These are phyloP conservation scores for Gymnoscelis rufifasciata DNA, from an alignment of 2,888 invertebrate species.

Conservation along the genomic window DNA sequence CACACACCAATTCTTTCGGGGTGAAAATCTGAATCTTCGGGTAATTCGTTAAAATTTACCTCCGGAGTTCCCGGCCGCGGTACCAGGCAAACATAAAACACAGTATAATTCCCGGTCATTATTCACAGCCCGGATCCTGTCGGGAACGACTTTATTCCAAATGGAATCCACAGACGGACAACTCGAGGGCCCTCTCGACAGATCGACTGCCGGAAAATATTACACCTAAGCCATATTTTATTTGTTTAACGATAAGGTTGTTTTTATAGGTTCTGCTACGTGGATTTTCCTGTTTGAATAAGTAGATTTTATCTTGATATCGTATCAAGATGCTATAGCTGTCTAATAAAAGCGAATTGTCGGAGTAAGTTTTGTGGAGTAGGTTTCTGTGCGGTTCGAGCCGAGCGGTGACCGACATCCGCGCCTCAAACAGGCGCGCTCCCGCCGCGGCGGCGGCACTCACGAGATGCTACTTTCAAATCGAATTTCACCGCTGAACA, in stretches of 20 bases:
- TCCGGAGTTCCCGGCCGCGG: constrained; percentile 25
- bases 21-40: constrained; percentile 48
- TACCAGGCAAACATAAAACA: constrained; percentile 48
- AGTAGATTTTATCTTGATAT: background rate
- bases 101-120: constrained; percentile 61
- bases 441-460: too few relatives aligned
- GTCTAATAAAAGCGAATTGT: background rate
- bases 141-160: constrained; percentile 54
- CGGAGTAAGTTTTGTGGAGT: background rate
- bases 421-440: too few relatives aligned
- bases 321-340: too few relatives aligned
- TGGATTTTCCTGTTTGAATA: background rate
- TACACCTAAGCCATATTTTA: constrained; percentile 4
- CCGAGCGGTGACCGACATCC: constrained; percentile 16
- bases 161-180: constrained; percentile 49
- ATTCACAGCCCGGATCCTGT: constrained; percentile 56
- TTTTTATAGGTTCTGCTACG: constrained; percentile 1
- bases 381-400: background rate
- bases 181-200: constrained; percentile 24
- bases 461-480: constrained; percentile 15
- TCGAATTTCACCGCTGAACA: constrained; percentile 18
- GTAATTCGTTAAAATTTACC: constrained; percentile 56
- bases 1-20: constrained; percentile 54
- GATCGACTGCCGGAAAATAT: constrained; percentile 11
- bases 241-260: constrained; percentile 1